A percentile compares a stretch with the other conserved stretches of the same genome.
Conservation (phyloP, 2,888 invertebrate species). For the Drosophila mettleri region DNA sequence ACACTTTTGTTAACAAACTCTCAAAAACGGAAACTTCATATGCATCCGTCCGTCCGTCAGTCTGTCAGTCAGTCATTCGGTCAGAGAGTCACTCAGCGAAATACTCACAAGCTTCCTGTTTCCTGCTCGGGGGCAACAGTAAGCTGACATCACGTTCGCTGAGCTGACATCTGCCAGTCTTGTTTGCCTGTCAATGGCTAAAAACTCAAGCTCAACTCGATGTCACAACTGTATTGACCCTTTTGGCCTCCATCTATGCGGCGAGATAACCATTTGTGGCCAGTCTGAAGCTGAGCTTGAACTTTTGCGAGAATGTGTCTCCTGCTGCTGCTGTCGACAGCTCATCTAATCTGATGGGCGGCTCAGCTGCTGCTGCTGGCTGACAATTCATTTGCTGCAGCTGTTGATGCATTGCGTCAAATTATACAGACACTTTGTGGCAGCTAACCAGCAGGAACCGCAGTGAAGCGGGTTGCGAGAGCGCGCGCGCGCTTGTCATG, state of each 20-base stretch:
- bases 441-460: slow-evolving; percentile 29
- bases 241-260: slow-evolving; percentile 19
- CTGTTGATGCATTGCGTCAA: slow-evolving; percentile 25
- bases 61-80: slow-evolving; percentile 2
- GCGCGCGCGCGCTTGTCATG: slow-evolving; percentile 23
- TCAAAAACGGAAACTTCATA: not conserved
- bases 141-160: slow-evolving; percentile 47
- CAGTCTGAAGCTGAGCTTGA: slow-evolving; percentile 2
- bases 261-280: slow-evolving; percentile 66
- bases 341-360: slow-evolving; percentile 51
- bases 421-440: slow-evolving; percentile 28
- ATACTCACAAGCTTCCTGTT: slow-evolving; percentile 45
- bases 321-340: slow-evolving; percentile 61
- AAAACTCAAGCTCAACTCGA: slow-evolving; percentile 13
- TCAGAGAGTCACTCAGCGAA: slow-evolving; percentile 26
- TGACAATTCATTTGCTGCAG: slow-evolving; percentile 40
- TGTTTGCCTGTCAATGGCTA: slow-evolving; percentile 32
- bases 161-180: slow-evolving; percentile 24
- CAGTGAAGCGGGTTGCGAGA: no score
- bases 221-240: slow-evolving; percentile 27
- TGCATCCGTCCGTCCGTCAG: slow-evolving; percentile 11
- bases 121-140: slow-evolving; percentile 32
- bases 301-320: not conserved
- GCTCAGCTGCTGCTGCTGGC: slow-evolving; percentile 12
- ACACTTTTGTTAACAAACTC: not conserved